Conservation (phyloP, 2,888 invertebrate genomes). For the Macrophya annulata region DNA sequence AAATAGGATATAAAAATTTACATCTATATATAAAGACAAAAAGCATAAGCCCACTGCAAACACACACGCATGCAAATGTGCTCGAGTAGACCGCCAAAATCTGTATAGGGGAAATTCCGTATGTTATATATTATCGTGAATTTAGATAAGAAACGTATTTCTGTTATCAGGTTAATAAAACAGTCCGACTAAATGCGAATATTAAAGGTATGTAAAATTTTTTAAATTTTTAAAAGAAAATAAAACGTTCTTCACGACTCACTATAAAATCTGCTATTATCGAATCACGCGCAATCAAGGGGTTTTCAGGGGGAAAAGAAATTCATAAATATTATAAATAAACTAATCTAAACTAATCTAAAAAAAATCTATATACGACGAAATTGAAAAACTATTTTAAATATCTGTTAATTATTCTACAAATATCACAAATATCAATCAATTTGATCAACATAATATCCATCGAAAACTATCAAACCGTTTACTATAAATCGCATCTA, state of each 20-base stretch:
- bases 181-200: background rate
- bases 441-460: background rate
- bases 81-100: slow-evolving; percentile 59
- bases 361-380: background rate
- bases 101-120: slow-evolving; percentile 4
- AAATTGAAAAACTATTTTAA: background rate
- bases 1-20: background rate
- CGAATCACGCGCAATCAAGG: background rate
- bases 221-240: background rate
- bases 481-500: background rate
- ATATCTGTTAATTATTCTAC: background rate
- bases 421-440: too few species aligned
- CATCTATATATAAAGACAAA: background rate
- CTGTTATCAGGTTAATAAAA: slow-evolving; percentile 26
- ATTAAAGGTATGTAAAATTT: slow-evolving; percentile 16
- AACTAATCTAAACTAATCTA: background rate
- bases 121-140: background rate
- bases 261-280: background rate
- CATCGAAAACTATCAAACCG: slow-evolving; percentile 24
- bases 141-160: background rate
- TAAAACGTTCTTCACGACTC: background rate
- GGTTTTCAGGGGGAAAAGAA: background rate
- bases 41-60: slow-evolving; percentile 64
- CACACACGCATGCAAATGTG: slow-evolving; percentile 71
- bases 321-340: background rate